These are phyloP conservation scores for Epinephelus cyanopodus DNA, from an alignment of 2,113 vertebrate genomes.

Conservation along the genomic window DNA sequence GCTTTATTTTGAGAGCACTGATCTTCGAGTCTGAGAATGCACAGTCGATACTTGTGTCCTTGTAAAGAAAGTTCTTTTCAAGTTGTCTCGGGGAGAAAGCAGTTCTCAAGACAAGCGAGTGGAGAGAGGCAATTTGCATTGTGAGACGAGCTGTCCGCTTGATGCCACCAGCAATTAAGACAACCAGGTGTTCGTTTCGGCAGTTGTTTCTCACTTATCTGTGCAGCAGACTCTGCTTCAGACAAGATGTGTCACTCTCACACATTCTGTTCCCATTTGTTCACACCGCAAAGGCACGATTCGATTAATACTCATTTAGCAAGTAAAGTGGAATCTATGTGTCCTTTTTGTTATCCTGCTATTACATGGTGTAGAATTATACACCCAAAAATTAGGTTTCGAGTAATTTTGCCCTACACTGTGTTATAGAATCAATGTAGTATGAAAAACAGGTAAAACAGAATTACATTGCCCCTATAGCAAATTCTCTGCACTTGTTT, in stretches of 20 bases:
- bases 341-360: not conserved
- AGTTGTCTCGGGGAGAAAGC: slow-evolving; percentile 31
- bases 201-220: slow-evolving; percentile 45
- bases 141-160: slow-evolving; percentile 30
- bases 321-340: not conserved
- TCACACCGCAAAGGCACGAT: slow-evolving; percentile 21
- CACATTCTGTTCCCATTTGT: slow-evolving; percentile 16
- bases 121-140: slow-evolving; percentile 1
- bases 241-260: slow-evolving; percentile 16
- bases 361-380: not conserved
- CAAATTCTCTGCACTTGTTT: slow-evolving; percentile 1
- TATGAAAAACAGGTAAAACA: slow-evolving; percentile 2
- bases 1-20: slow-evolving; percentile 30
- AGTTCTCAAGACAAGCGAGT: slow-evolving; percentile 27
- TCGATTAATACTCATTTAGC: slow-evolving; percentile 15
- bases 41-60: slow-evolving; percentile 38
- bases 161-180: slow-evolving; percentile 49
- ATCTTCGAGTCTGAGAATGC: slow-evolving; percentile 24
- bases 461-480: not conserved
- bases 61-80: slow-evolving; percentile 38
- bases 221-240: slow-evolving; percentile 15
- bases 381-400: not conserved
- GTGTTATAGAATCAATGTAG: slow-evolving; percentile 6
- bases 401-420: not conserved
- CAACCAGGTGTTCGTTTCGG: slow-evolving; percentile 53